phyloP scores from a whole-genome alignment of 2,797 vertebrate species.

The Alcedo atthis region DNA sequence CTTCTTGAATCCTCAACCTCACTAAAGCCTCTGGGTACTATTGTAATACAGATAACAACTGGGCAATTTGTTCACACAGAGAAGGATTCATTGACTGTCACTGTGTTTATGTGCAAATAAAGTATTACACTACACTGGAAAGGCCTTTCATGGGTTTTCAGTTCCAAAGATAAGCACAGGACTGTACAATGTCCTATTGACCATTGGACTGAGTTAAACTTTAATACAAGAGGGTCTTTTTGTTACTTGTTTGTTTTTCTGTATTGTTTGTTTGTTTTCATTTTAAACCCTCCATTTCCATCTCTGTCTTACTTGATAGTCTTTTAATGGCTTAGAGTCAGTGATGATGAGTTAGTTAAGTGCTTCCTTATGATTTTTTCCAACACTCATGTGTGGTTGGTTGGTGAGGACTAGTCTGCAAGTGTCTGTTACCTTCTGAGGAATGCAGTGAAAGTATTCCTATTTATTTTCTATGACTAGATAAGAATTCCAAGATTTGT shows the following conservation, averaged over 20 bases:
- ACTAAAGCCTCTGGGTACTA: neutral
- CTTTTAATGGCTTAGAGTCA: neutral
- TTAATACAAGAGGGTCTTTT: neutral
- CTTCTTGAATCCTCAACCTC: neutral
- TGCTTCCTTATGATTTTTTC: neutral
- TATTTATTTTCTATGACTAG: neutral
- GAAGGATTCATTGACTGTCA: neutral
- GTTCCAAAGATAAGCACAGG: neutral
- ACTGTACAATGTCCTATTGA: neutral
- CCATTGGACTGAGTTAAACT: neutral
- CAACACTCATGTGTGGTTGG: fast-evolving
- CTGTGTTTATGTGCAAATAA: neutral
- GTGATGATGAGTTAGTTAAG: neutral
- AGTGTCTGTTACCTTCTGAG: neutral
- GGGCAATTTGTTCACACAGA: neutral
- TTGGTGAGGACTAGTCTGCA: neutral
- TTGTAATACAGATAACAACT: neutral
- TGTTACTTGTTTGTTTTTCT: too few species aligned
- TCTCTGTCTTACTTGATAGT: neutral
- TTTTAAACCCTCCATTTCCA: neutral
- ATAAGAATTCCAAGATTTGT: neutral
- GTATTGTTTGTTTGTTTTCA: neutral
- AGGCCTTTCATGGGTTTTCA: neutral
- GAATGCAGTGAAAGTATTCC: neutral
- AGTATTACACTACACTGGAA: neutral